Evolutionary conservation across 2,113 vertebrate species (phyloP), one percentile per base, ranked within the genome.

Genomic region (Atractosteus spatula): DNA sequence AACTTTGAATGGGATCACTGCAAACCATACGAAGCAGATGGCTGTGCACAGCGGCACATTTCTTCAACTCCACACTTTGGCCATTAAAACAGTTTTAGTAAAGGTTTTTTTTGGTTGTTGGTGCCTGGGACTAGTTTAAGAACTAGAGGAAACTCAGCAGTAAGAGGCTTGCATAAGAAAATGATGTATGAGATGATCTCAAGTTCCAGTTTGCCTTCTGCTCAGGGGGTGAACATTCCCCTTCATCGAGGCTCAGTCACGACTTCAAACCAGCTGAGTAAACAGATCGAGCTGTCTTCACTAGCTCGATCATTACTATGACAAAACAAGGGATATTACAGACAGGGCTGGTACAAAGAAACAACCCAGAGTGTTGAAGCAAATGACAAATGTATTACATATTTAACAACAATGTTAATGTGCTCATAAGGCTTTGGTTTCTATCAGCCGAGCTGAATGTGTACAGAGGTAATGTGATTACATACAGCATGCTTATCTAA

Each of bases 281-380:
- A 74, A 62, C 64, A 66, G 56, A 56, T 51, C 17, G 5, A 17
- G 41, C 7, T 67, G 10, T n/a, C 55, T 44, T 68, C 14, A 73
- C 56, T 51, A 42, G 44, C 41, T 55, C 45, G 2, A 41, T 64
- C 47, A 70, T 63, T 44, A 47, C 3, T 54, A 14, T 12, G 45
- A 17, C 64, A 64, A 73, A 68, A 66, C 56, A 17, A 8, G 61
- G 64, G 56, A 74, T 47, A 69, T 55, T 29, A 70, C 45, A n/a
- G 59, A 42, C 56, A 55, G 45, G 59, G 41, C 47, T 51, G 47
- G 47, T 51, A 51, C 47, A 51, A 51, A 51, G 10, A 51, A 51
- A 51, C 47, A 51, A 51, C 10, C 47, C 47, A 5, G 10, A 51
- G 47, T 51, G 47, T 51, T 51, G 47, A 51, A 51, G 47, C 10